These are phyloP conservation scores for Pollimyrus isidori DNA, from an alignment of 2,113 vertebrate genomes.

Conservation along the genomic window DNA sequence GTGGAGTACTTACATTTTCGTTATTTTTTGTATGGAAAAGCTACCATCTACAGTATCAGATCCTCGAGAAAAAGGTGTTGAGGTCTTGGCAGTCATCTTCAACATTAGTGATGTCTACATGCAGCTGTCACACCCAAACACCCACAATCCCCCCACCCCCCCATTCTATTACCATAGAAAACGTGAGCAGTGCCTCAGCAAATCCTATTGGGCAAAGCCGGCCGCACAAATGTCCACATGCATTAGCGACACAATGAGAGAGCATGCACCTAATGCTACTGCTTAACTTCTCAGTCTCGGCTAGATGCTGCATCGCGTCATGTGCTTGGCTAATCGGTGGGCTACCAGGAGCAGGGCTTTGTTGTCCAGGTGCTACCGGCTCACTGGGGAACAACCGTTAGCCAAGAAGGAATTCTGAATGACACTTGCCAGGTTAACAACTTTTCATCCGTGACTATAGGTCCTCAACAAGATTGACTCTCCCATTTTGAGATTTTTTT, in stretches of 20 bases:
- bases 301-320: not conserved
- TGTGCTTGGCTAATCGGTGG: not conserved
- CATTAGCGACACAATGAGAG: conserved; percentile 12
- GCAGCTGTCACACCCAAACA: not conserved
- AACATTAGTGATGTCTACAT: not conserved
- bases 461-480: not conserved
- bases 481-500: not conserved
- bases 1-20: not conserved
- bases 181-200: not conserved
- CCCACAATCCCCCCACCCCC: not conserved
- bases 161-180: not conserved
- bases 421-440: not conserved
- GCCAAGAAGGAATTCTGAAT: not conserved
- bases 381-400: not conserved
- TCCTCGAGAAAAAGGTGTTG: not conserved
- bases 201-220: not conserved
- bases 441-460: not conserved
- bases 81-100: not conserved
- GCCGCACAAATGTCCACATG: conserved; percentile 3
- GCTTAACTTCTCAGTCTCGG: not conserved
- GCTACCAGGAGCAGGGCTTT: not conserved
- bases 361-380: not conserved
- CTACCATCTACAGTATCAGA: not conserved
- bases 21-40: not conserved
- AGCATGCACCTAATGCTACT: conserved; percentile 1